These are phyloP conservation scores for Stomatorhinus ivindoensis DNA, from an alignment of 2,113 vertebrate species.

Conservation along the genomic window DNA sequence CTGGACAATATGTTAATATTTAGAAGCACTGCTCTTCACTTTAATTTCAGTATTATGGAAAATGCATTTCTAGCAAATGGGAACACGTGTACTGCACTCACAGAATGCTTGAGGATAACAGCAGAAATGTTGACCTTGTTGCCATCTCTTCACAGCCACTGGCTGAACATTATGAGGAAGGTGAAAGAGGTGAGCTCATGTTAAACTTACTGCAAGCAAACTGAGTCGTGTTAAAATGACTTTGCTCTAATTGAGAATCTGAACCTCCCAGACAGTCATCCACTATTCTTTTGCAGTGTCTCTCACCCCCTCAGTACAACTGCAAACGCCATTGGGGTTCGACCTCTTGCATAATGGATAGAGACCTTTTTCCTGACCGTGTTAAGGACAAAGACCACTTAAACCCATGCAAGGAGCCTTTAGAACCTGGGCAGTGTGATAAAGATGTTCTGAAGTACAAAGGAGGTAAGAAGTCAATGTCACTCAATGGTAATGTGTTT, in stretches of 20 bases:
- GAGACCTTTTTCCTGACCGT: neutral
- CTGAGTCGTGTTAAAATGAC: neutral
- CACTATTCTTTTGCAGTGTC: neutral
- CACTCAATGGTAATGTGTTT: neutral
- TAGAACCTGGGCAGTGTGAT: neutral
- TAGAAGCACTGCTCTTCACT: neutral
- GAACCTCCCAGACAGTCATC: neutral
- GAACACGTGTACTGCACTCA: neutral
- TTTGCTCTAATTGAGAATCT: neutral
- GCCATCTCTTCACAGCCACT: neutral
- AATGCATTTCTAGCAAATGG: neutral
- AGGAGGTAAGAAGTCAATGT: neutral
- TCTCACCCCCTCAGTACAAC: neutral
- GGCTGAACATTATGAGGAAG: constrained; percentile 19
- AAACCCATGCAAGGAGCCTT: neutral
- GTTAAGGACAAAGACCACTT: neutral
- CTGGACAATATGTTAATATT: neutral
- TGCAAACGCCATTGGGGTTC: constrained; percentile 4
- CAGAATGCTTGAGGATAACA: neutral
- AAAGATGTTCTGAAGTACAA: neutral
- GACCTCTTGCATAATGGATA: constrained; percentile 5
- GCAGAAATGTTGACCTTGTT: neutral
- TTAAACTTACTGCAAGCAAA: neutral
- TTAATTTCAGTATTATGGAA: neutral
- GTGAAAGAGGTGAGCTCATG: constrained; percentile 12